These are phyloP conservation scores for Harpalus rufipes DNA, from an alignment of 2,888 invertebrate species.

Conservation along the genomic window DNA sequence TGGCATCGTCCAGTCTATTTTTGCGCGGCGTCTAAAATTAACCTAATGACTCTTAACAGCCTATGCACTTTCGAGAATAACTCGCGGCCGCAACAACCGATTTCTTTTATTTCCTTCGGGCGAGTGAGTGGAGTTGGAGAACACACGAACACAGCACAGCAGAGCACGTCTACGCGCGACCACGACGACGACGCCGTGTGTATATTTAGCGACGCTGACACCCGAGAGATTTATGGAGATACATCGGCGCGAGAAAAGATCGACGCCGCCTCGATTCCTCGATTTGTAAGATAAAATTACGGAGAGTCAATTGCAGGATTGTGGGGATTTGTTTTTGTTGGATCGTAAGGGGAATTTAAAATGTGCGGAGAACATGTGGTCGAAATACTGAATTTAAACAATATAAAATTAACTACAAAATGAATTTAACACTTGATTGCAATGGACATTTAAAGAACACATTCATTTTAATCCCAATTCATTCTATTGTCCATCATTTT, in stretches of 20 bases:
- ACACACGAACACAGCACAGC: too few species aligned
- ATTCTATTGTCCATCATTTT: too few species aligned
- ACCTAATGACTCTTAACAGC: conserved; percentile 61
- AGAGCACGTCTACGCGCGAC: not conserved
- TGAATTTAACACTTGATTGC: too few species aligned
- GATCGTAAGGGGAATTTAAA: too few species aligned
- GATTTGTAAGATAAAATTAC: not conserved
- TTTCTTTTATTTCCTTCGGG: conserved; percentile 48
- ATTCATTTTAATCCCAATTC: too few species aligned
- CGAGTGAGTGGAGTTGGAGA: not conserved
- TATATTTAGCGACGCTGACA: conserved; percentile 47
- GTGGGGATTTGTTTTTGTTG: too few species aligned
- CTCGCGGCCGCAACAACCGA: conserved; percentile 38
- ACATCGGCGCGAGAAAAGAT: not conserved
- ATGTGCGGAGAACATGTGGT: too few species aligned
- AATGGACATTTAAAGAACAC: too few species aligned
- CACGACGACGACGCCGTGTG: conserved; percentile 5
- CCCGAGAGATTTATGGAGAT: conserved; percentile 41
- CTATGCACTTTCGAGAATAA: conserved; percentile 66
- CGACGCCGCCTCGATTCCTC: not conserved
- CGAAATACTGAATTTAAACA: too few species aligned
- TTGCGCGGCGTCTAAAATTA: conserved; percentile 54
- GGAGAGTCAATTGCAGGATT: not conserved
- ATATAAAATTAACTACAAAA: too few species aligned
- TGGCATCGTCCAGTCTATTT: conserved; percentile 55